Evolutionary conservation across 2,888 invertebrate genomes (phyloP).

Genomic region (Mactromeris polynyma): DNA sequence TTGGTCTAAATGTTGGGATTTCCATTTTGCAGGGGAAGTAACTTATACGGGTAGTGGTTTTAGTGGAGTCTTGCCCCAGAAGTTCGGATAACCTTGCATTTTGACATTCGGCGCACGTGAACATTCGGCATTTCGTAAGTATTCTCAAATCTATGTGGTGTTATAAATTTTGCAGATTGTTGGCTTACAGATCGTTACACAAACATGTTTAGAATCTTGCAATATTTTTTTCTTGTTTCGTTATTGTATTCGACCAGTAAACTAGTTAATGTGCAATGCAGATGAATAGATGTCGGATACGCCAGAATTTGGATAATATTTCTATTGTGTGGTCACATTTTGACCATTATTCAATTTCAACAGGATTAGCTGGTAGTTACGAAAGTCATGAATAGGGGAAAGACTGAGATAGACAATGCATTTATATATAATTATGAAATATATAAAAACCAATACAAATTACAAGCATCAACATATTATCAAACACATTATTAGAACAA

Average conservation of each 20-base stretch:
- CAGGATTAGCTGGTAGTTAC: no score
- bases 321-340: no score
- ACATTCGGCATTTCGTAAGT: background rate
- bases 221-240: background rate
- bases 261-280: background rate
- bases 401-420: no score
- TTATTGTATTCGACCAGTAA: background rate
- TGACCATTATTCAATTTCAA: no score
- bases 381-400: no score
- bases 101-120: conserved; percentile 18
- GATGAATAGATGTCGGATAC: background rate
- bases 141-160: no score
- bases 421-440: no score
- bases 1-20: conserved; percentile 66
- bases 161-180: no score
- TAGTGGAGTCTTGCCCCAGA: background rate
- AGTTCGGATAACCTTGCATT: conserved; percentile 12
- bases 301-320: background rate
- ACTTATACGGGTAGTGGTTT: background rate
- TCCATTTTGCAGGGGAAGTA: conserved; percentile 13
- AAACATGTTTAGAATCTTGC: background rate
- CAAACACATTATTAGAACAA: no score
- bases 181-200: background rate
- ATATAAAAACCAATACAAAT: no score
- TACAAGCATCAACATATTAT: no score